Percentiles rank a stretch among this genome's conserved stretches.
Evolutionary conservation across 2,888 invertebrate genomes (phyloP).

Genomic region (Cartodere bifasciata): DNA sequence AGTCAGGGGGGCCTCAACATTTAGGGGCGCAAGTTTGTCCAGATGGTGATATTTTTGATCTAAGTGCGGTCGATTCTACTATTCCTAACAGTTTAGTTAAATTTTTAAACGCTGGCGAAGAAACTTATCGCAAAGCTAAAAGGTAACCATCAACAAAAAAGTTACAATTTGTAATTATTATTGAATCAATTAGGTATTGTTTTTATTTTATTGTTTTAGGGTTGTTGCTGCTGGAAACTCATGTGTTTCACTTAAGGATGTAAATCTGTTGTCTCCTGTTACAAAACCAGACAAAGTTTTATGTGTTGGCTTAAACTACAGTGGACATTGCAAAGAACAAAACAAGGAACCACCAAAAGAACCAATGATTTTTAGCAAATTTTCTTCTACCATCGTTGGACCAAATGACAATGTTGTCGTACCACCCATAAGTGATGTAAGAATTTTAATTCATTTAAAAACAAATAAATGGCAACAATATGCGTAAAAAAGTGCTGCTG

Average conservation of each 20-base stretch:
- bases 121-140: constrained; percentile 39
- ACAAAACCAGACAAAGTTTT: constrained; percentile 70
- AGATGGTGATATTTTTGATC: constrained; percentile 54
- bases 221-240: constrained; percentile 42
- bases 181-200: no score
- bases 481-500: no score
- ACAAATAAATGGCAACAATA: constrained; percentile 2
- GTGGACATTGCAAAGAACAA: constrained; percentile 76
- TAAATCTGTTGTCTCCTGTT: constrained; percentile 58
- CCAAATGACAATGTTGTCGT: constrained; percentile 53
- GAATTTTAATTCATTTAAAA: constrained; percentile 16
- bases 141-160: constrained; percentile 38
- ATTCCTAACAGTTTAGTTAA: constrained; percentile 43
- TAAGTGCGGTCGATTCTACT: constrained; percentile 42
- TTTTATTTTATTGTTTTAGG: constrained; percentile 26
- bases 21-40: constrained; percentile 46
- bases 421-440: constrained; percentile 48
- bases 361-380: constrained; percentile 83
- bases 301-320: constrained; percentile 78
- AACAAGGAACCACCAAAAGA: constrained; percentile 54
- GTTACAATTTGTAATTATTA: no score
- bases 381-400: constrained; percentile 64
- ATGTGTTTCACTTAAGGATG: constrained; percentile 39
- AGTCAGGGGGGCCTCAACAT: constrained; percentile 45
- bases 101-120: constrained; percentile 38